Conservation (phyloP, 2,797 vertebrate genomes). For the Rhincodon typus region DNA sequence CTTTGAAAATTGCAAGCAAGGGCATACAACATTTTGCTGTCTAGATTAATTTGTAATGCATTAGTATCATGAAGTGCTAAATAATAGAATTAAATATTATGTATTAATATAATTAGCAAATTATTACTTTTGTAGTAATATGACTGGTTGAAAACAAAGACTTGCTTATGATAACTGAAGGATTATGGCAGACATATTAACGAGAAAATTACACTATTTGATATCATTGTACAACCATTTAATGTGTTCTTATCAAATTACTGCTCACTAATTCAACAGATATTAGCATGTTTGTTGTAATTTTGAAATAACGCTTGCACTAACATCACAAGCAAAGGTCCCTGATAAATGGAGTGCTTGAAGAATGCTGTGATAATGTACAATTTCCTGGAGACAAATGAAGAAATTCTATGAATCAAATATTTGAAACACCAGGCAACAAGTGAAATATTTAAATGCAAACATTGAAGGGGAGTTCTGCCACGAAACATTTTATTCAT, state of each 20-base stretch:
- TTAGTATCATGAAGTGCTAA: background rate
- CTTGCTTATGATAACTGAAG: background rate
- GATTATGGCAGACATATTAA: background rate
- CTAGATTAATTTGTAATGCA: background rate
- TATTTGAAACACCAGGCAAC: background rate
- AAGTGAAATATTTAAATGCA: background rate
- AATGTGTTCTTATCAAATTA: constrained; percentile 5
- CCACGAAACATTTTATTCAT: background rate
- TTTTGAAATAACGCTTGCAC: background rate
- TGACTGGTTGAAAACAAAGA: background rate
- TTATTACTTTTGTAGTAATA: background rate
- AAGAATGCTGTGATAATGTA: background rate
- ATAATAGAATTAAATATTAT: background rate
- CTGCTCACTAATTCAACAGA: background rate
- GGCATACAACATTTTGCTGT: background rate
- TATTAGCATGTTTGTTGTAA: background rate
- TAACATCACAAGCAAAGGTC: background rate
- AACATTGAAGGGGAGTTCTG: background rate
- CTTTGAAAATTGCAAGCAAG: background rate
- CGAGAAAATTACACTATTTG: background rate
- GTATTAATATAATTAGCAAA: constrained; percentile 12
- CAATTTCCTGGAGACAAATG: background rate
- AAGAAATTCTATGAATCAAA: background rate
- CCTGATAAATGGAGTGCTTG: background rate
- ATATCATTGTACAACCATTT: constrained; percentile 1